Percentiles rank a stretch among this genome's conserved stretches.
Evolutionary conservation across 2,113 vertebrate species (phyloP).

Genomic region (Tauraco erythrolophus): DNA sequence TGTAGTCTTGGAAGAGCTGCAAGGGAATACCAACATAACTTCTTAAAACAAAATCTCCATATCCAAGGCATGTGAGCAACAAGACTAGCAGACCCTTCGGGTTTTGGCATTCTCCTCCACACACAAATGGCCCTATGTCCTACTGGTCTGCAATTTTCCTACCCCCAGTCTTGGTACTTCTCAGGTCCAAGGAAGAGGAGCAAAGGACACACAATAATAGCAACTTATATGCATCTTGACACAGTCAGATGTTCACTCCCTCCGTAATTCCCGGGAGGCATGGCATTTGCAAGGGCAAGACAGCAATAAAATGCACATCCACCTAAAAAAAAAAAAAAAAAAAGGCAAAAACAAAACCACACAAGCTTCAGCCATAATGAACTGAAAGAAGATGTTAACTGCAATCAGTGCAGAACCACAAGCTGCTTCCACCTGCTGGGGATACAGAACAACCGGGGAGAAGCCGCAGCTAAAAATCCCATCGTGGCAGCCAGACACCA

Average conservation of each 20-base stretch:
- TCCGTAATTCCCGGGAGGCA: background rate
- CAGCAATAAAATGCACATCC: background rate
- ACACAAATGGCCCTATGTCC: accelerated
- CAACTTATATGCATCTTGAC: accelerated
- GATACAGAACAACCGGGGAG: background rate
- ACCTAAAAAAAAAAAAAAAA: background rate
- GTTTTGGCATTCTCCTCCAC: background rate
- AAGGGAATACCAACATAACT: background rate
- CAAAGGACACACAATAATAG: background rate
- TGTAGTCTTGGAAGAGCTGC: background rate
- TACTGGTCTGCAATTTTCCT: background rate
- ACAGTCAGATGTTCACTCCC: background rate
- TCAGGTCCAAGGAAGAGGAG: background rate
- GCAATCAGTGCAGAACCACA: background rate
- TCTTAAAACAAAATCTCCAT: background rate
- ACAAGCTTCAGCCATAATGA: background rate
- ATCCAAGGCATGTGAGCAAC: background rate
- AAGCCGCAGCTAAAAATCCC: background rate
- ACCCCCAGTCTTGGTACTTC: accelerated
- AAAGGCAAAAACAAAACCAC: no score
- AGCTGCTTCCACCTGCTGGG: conserved; percentile 20
- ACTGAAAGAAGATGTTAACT: background rate
- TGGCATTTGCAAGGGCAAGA: background rate
- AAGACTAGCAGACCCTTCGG: background rate
- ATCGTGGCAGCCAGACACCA: background rate